These are phyloP conservation scores for Rynchops niger DNA, from an alignment of 2,113 vertebrate species.

Conservation along the genomic window DNA sequence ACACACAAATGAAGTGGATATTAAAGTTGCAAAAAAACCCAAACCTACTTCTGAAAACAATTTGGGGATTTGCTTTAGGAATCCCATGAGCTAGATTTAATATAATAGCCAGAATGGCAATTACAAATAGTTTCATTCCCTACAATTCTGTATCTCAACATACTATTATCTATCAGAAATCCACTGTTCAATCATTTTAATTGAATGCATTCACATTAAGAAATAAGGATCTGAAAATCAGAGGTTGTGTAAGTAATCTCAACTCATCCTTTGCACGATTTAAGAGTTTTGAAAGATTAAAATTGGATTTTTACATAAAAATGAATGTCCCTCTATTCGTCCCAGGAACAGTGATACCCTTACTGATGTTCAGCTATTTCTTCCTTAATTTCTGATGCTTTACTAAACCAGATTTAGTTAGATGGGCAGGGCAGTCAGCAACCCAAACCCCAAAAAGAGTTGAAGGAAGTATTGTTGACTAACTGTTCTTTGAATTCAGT, in stretches of 20 bases:
- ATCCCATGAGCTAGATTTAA: background rate
- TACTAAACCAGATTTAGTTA: background rate
- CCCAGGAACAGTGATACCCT: background rate
- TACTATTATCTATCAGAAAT: background rate
- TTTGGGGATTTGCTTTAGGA: background rate
- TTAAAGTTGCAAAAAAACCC: background rate
- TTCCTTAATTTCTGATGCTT: background rate
- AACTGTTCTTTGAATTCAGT: background rate
- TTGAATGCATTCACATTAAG: background rate
- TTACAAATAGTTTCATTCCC: background rate
- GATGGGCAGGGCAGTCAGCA: background rate
- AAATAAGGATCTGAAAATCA: background rate
- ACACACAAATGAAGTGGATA: background rate
- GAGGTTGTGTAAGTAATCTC: background rate
- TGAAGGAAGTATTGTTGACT: background rate
- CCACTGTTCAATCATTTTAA: background rate
- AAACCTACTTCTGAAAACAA: background rate
- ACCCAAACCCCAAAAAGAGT: background rate
- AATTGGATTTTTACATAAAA: background rate
- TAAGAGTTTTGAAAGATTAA: background rate
- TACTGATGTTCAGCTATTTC: background rate
- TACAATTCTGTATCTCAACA: background rate
- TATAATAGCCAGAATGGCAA: background rate
- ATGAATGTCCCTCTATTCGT: background rate
- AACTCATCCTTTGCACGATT: background rate